These are phyloP conservation scores for Fundulus diaphanus DNA, from an alignment of 2,797 vertebrate genomes.

Conservation along the genomic window DNA sequence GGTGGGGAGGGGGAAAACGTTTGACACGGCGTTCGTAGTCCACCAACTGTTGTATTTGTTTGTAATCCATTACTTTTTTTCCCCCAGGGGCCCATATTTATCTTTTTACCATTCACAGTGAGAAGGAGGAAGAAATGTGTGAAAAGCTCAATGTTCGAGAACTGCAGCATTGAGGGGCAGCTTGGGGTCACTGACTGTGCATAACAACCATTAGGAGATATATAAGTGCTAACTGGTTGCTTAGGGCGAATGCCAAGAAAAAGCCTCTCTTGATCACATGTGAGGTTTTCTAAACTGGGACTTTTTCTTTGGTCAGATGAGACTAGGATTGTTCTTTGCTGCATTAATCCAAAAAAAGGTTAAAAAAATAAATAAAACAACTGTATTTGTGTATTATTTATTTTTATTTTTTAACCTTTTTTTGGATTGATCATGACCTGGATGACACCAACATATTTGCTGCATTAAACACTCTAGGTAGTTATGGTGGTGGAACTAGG, in stretches of 20 bases:
- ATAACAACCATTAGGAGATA: neutral
- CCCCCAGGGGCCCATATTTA: neutral
- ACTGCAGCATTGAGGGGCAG: neutral
- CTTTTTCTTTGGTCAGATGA: neutral
- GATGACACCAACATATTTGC: too few relatives aligned
- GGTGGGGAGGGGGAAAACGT: neutral
- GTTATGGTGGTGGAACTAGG: neutral
- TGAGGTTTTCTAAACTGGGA: neutral
- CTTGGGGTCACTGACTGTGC: neutral
- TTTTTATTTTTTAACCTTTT: too few relatives aligned
- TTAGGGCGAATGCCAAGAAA: neutral
- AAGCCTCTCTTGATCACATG: neutral
- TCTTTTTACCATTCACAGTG: neutral
- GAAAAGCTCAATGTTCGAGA: constrained; percentile 1
- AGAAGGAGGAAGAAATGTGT: neutral
- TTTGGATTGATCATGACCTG: too few relatives aligned
- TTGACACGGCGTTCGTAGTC: neutral
- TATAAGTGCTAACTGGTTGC: neutral
- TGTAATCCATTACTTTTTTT: neutral
- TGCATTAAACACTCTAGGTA: neutral
- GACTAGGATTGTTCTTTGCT: neutral
- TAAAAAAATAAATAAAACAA: too few relatives aligned
- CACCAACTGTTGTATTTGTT: neutral
- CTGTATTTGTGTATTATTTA: too few relatives aligned
- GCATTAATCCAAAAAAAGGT: too few relatives aligned